Base-by-base conservation (phyloP, 2,797 vertebrate genomes). In the Sphaeramia orbicularis region DNA sequence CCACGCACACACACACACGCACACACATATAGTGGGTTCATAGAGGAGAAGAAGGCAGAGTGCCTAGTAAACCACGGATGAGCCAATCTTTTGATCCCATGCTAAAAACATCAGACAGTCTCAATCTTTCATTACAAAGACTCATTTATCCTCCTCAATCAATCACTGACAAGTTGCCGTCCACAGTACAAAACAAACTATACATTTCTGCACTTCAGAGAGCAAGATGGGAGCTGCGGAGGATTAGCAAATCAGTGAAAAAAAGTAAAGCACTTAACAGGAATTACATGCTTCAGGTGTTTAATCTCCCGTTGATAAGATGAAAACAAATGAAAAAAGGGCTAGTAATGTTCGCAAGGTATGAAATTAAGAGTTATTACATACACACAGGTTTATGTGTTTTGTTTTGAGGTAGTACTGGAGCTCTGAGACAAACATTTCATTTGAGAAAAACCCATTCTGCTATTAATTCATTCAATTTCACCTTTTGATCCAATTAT, bases 11-110 rank as follows among this genome's bases (percentile, higher is more conserved):
- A 51, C 62, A 48, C 48, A 41, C 62, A 47, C 60, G 45, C 41
- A 40, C 19, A 21, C 19, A 58, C 42, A 36, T 40, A n/a, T 14
- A 32, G 19, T 32, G 7, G 42, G 30, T 30, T 60, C 59, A 73
- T 10, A 37, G 52, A 36, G 53, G 24, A 65, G 47, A 65, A 76
- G 36, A 54, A 35, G 50, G 67, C 62, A 45, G 54, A 73, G 65
- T 51, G 76, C 66, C 38, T 32, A n/a, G 49, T 50, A 64, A 81
- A 84, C 72, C 72, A 63, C 69, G 81, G 70, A 43, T 0, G 15
- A 85, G 73, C 59, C 27, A 44, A 72, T 74, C 64, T 73, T 83
- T 84, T 86, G 79, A 86, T 86, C 40, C 69, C 53, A 66, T 40
- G 38, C 51, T 74, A 38, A 72, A 66, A 77, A 66, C 67, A 72